Conservation (phyloP, 2,888 invertebrate species). For the Epinotia ramella region DNA sequence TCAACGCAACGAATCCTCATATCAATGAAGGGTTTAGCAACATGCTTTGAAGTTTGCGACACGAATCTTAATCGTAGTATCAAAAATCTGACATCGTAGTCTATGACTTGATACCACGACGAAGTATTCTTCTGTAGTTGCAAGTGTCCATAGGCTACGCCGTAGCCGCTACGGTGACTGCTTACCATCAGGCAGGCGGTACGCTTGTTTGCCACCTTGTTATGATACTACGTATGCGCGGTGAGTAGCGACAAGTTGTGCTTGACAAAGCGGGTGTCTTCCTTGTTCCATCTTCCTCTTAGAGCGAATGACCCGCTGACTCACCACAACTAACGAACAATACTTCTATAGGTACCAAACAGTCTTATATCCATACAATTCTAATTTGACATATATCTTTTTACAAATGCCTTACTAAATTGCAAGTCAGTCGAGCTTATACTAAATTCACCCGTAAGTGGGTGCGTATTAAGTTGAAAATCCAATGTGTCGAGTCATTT, state of each 20-base stretch:
- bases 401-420: not conserved
- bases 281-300: constrained; percentile 39
- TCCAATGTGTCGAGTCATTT: not conserved
- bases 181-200: no score
- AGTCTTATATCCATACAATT: not conserved
- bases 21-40: no score
- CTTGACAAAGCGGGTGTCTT: constrained; percentile 25
- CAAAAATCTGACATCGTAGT: no score
- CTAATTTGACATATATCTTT: not conserved
- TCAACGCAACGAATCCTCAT: no score
- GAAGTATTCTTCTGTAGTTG: no score
- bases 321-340: constrained; percentile 25
- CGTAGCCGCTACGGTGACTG: no score
- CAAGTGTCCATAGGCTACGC: no score
- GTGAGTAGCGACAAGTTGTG: not conserved
- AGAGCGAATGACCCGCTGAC: constrained; percentile 42
- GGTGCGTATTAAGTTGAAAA: constrained; percentile 6
- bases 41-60: no score
- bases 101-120: no score
- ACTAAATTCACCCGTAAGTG: not conserved
- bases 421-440: not conserved
- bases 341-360: not conserved
- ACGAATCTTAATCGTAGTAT: no score
- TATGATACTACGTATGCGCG: not conserved
- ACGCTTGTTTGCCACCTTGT: no score